Percentiles rank a stretch among this genome's conserved stretches.
phyloP scores from a whole-genome alignment of 2,888 invertebrate genomes.

The Rhyacophila evoluta region DNA sequence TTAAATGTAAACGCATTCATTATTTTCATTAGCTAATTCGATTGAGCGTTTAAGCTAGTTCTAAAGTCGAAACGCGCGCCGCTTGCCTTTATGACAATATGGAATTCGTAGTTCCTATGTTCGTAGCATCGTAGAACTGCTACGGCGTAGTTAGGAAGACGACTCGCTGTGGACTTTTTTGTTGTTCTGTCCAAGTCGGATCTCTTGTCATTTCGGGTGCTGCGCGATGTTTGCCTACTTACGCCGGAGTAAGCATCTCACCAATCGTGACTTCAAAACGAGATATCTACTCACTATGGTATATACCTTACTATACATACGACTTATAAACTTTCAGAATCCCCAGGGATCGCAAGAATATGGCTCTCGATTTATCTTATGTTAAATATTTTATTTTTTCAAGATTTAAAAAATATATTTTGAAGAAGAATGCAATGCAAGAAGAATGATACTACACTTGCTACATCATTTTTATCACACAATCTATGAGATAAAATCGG shows the following conservation, averaged over 20 bases:
- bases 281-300: background rate
- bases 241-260: slow-evolving; percentile 16
- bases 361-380: no score
- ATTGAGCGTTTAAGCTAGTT: background rate
- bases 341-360: no score
- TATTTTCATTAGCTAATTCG: slow-evolving; percentile 9
- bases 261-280: slow-evolving; percentile 25
- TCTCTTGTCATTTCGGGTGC: slow-evolving; percentile 1
- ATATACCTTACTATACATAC: background rate
- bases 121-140: background rate
- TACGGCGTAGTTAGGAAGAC: slow-evolving; percentile 11
- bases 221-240: background rate
- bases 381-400: no score
- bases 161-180: slow-evolving; percentile 6
- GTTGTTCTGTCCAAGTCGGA: slow-evolving; percentile 23
- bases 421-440: no score
- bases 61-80: slow-evolving; percentile 4
- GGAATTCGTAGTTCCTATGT: background rate
- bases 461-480: no score
- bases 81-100: background rate
- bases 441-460: no score
- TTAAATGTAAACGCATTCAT: background rate
- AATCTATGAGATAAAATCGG: no score
- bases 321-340: no score
- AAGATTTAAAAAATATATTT: no score